Evolutionary conservation across 2,797 vertebrate genomes (phyloP), one percentile per base, ranked within the genome.

Genomic region (Pseudochaenichthys georgianus): DNA sequence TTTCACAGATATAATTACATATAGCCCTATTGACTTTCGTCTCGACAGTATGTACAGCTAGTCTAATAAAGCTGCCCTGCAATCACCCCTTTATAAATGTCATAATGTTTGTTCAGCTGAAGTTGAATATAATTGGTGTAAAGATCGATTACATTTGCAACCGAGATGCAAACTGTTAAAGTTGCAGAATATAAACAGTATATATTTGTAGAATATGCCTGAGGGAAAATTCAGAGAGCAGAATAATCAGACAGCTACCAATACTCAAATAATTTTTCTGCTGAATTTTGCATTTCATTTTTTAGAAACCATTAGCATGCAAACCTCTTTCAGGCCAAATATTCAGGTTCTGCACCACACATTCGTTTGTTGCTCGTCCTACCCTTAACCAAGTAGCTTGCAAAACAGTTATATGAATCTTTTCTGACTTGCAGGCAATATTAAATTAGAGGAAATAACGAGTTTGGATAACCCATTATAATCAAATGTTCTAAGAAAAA

Each of bases 241-340:
- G 61, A 31, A 75, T 52, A 51, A 75, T 45, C 23, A 42, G 12
- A 43, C 50, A 0, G 1, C 47, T 55, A 50, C 23, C 61, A 47
- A 77, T 31, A 64, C 21, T 51, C 34, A 38, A 47, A 74, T 71
- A 48, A 55, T 21, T 43, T 60, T 55, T 47, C 45, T 47, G 28
- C 9, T 61, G 13, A 76, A 75, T 80, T 57, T 46, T 51, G 65
- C 17, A 59, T 65, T 69, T 70, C 6, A 54, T 64, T 71, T 79
- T 66, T 13, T 65, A 17, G 15, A 8, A 60, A 69, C 65, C 41
- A 58, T 54, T 73, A 45, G 46, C 4, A 43, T 60, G 61, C 62
- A 60, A 75, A 43, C 11, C 34, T 19, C 19, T 62, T 34, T 42
- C 13, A 0, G 50, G 67, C 23, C n/a, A 73, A 41, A 73, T 47